These are phyloP conservation scores for Hydropsyche tenuis DNA, from an alignment of 1,140 invertebrate species.

Conservation along the genomic window DNA sequence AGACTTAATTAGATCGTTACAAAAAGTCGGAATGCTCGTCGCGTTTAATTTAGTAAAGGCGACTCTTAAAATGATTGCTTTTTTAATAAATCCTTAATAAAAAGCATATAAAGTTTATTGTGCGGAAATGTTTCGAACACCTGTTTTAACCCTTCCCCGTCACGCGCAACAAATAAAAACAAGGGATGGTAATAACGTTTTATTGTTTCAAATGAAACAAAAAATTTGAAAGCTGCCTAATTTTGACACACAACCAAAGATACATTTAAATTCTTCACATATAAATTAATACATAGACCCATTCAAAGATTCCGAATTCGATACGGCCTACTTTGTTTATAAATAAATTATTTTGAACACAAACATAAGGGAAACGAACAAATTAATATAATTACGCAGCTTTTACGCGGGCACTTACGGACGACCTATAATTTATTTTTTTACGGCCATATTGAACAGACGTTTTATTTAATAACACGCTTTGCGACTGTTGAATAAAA, in stretches of 20 bases:
- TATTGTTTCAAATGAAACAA: constrained; percentile 22
- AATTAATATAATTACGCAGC: constrained; percentile 13
- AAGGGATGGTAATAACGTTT: constrained; percentile 34
- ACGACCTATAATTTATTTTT: too few relatives aligned
- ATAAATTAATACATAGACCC: constrained; percentile 6
- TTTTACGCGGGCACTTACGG: too few relatives aligned
- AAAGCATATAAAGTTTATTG: too few relatives aligned
- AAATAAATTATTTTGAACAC: constrained; percentile 12
- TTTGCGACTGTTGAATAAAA: too few relatives aligned
- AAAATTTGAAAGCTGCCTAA: constrained; percentile 3
- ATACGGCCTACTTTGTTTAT: neutral
- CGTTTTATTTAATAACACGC: too few relatives aligned
- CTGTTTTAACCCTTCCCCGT: constrained; percentile 37
- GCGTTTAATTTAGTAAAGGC: too few relatives aligned
- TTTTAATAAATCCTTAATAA: too few relatives aligned
- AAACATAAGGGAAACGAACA: neutral
- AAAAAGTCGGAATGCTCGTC: too few relatives aligned
- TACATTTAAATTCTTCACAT: constrained; percentile 28
- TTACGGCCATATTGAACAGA: too few relatives aligned
- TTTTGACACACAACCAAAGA: constrained; percentile 18
- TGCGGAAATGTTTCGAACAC: constrained; percentile 7
- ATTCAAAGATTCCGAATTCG: constrained; percentile 26
- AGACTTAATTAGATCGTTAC: too few relatives aligned
- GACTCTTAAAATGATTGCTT: too few relatives aligned
- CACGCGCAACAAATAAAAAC: constrained; percentile 41